Conservation (phyloP, 2,888 invertebrate genomes). For the Theretra japonica region DNA sequence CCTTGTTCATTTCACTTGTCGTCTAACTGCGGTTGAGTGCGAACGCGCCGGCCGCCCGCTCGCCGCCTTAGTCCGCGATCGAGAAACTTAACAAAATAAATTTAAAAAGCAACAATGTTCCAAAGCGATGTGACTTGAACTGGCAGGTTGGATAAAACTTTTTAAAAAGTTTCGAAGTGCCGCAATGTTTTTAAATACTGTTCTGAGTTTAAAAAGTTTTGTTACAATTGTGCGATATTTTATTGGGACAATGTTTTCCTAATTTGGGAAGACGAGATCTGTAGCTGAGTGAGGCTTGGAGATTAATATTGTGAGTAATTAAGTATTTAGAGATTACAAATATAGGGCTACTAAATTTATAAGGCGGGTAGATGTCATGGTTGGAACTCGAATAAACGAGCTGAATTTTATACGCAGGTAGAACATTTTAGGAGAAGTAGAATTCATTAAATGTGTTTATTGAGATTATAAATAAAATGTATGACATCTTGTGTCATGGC, state of each 20-base stretch:
- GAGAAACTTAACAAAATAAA: conserved; percentile 44
- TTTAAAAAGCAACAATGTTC: conserved; percentile 54
- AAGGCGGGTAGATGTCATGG: neutral
- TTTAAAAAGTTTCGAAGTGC: conserved; percentile 40
- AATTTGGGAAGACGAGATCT: conserved; percentile 27
- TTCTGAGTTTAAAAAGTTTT: conserved; percentile 36
- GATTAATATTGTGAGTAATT: conserved; percentile 32
- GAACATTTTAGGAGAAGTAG: too few relatives aligned
- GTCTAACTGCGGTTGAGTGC: conserved; percentile 57
- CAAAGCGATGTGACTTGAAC: conserved; percentile 58
- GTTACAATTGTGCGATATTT: conserved; percentile 37
- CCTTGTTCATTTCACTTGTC: conserved; percentile 66
- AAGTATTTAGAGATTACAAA: conserved; percentile 5
- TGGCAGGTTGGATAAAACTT: conserved; percentile 32
- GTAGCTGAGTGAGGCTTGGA: conserved; percentile 37
- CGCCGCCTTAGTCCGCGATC: conserved; percentile 45
- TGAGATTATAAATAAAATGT: too few relatives aligned
- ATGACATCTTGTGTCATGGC: too few relatives aligned
- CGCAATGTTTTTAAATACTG: conserved; percentile 38
- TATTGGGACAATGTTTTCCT: conserved; percentile 34
- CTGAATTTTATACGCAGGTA: too few relatives aligned
- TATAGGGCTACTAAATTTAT: neutral
- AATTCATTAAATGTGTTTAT: too few relatives aligned
- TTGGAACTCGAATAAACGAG: too few relatives aligned
- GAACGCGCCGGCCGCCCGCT: conserved; percentile 54